Evolutionary conservation across 2,888 invertebrate species (phyloP).

Genomic region (Pecten maximus): DNA sequence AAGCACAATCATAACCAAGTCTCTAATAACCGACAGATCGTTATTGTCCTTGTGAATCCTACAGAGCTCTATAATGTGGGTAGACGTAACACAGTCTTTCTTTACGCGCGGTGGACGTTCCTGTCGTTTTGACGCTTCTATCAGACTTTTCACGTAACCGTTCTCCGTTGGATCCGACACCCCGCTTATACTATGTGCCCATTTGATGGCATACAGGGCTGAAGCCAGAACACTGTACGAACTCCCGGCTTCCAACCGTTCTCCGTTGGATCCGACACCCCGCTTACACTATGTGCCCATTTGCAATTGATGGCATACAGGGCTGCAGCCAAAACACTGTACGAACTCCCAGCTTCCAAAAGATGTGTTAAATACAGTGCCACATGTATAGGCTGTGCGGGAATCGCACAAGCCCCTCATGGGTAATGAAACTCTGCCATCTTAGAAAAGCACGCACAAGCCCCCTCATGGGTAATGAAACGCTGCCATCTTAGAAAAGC

Average conservation of each 20-base stretch:
- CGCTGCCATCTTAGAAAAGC: not conserved
- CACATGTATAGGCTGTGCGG: not conserved
- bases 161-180: not conserved
- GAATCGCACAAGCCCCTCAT: not conserved
- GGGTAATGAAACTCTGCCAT: not conserved
- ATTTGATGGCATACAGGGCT: not conserved
- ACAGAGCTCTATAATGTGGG: too few species aligned
- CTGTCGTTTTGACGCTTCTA: not conserved
- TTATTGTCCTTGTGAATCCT: not conserved
- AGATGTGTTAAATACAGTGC: not conserved
- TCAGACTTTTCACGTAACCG: not conserved
- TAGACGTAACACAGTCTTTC: not conserved
- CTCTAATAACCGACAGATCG: slow-evolving; percentile 31
- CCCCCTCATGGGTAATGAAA: not conserved
- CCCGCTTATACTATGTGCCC: not conserved
- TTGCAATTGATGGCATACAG: not conserved
- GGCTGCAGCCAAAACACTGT: too few species aligned
- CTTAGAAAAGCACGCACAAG: not conserved
- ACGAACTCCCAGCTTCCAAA: not conserved
- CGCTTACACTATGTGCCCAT: not conserved
- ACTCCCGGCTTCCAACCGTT: not conserved
- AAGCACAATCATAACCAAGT: slow-evolving; percentile 13
- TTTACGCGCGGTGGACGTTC: not conserved
- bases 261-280: not conserved
- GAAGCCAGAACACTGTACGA: too few species aligned